Evolutionary conservation across 1,140 invertebrate genomes (phyloP), one percentile per base, ranked within the genome.

Genomic region (Drosophila neocordata): DNA sequence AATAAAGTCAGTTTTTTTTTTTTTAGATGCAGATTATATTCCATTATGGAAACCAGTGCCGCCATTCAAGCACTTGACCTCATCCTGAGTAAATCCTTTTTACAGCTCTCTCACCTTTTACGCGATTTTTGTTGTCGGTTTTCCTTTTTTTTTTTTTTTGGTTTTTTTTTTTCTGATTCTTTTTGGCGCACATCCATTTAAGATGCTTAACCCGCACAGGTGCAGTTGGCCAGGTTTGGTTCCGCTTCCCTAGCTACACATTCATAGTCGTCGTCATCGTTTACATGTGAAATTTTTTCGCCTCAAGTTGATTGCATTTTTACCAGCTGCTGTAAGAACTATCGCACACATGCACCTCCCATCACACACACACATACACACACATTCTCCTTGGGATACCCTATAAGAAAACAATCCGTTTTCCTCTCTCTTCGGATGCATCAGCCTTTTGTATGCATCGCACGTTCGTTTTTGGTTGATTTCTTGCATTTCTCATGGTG

Each of bases 271-370:
- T 48, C 41, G 41, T 48, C 18, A 18, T 48, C 69, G 69, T 77
- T 84, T 87, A 71, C 82, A 85, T 66, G 74, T 58, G 53, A 58
- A 75, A 72, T 65, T 74, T 61, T 79, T 81, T 82, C 63, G 82
- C 82, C 82, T 82, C 82, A 87, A 87, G 82, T 87, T 85, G 82
- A 85, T 85, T 85, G 78, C 82, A 85, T 87, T 85, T 85, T 87
- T 85, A 48, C 41, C 82, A 82, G 78, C 55, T 65, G 68, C 44
- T 64, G 70, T 13, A 63, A 48, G 41, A 48, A 48, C 41, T 48
- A 20, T 9, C 15, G n/a, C 15, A 69, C 59, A 59, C 37, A 22
- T 34, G 13, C 38, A 38, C 6, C 4, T 24, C 24, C 4, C 1
- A 4, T 24, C 69, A 62, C 73, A 70, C 79, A 77, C 12, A 56